Conservation (phyloP, 2,888 invertebrate genomes). For the Acanthosepion pharaonis region DNA sequence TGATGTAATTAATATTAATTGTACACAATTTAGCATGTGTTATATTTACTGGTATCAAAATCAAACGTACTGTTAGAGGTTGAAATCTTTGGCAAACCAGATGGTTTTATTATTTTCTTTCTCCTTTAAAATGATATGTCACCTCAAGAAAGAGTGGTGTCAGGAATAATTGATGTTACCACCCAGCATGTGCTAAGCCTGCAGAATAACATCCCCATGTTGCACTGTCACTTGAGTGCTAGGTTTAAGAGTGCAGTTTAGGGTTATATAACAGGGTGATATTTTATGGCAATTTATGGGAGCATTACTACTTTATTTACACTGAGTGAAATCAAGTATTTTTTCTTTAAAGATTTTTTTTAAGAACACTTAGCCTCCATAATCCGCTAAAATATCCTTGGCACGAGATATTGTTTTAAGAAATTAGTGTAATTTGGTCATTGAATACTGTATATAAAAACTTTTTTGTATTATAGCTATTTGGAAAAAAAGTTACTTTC, state of each 20-base stretch:
- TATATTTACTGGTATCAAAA: neutral
- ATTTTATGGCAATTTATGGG: too few relatives aligned
- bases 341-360: neutral
- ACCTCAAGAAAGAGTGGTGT: neutral
- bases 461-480: neutral
- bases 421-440: neutral
- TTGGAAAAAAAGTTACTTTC: neutral
- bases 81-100: neutral
- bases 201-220: neutral
- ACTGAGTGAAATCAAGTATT: neutral
- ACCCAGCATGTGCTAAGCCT: neutral
- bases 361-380: neutral
- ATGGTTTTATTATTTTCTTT: neutral
- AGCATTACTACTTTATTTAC: too few relatives aligned
- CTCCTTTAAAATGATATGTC: constrained; percentile 2
- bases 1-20: neutral
- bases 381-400: neutral
- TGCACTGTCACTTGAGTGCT: neutral
- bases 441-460: neutral
- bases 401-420: neutral
- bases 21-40: neutral
- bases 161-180: neutral
- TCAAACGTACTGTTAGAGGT: neutral
- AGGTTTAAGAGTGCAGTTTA: neutral
- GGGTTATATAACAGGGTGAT: neutral